Percentiles rank a stretch among this genome's conserved stretches.
Evolutionary conservation across 2,113 vertebrate genomes (phyloP).

Genomic region (Channa maculata): DNA sequence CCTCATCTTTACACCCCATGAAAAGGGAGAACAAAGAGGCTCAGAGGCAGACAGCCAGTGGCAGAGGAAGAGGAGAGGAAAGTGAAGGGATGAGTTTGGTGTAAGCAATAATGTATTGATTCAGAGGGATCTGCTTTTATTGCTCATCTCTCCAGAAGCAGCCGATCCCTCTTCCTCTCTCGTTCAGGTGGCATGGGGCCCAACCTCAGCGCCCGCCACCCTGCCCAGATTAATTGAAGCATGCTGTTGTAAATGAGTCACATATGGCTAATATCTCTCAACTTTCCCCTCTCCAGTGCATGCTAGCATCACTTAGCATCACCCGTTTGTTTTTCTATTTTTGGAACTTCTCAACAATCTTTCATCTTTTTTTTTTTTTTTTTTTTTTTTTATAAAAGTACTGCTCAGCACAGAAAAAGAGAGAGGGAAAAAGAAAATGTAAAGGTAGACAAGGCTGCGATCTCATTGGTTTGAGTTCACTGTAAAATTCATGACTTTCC

Average conservation of each 20-base stretch:
- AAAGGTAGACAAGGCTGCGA: conserved; percentile 61
- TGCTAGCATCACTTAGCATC: conserved; percentile 41
- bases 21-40: conserved; percentile 44
- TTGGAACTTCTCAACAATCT: background rate
- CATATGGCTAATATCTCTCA: conserved; percentile 77
- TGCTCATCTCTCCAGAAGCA: conserved; percentile 48
- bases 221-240: conserved; percentile 79
- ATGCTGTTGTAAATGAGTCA: conserved; percentile 79
- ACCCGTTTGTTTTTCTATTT: conserved; percentile 47
- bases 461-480: conserved; percentile 51
- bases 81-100: conserved; percentile 18
- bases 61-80: conserved; percentile 1
- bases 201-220: conserved; percentile 72
- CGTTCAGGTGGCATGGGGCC: conserved; percentile 75
- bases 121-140: conserved; percentile 52
- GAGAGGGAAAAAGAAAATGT: background rate
- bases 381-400: conserved; percentile 16
- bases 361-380: background rate
- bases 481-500: conserved; percentile 81
- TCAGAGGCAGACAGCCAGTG: conserved; percentile 16
- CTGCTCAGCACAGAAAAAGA: background rate
- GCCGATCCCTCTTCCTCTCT: conserved; percentile 52
- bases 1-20: conserved; percentile 23
- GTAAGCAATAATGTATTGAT: conserved; percentile 67
- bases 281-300: conserved; percentile 21